Evolutionary conservation across 2,888 invertebrate species (phyloP).

Genomic region (Pristionchus japonicus): DNA sequence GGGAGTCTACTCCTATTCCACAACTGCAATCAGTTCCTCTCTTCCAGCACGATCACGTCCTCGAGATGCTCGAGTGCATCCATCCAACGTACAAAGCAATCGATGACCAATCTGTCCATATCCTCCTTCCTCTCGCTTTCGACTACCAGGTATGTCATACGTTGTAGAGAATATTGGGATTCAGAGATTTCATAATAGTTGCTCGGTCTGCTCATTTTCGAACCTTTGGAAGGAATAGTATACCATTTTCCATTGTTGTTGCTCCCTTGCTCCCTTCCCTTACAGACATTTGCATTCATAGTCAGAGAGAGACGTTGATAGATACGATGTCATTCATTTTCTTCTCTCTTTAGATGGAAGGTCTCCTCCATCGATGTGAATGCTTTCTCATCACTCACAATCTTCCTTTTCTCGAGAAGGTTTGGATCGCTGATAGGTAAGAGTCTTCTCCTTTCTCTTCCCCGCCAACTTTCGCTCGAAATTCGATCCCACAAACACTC

Average conservation of each 20-base stretch:
- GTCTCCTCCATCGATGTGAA: conserved; percentile 74
- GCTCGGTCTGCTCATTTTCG: background rate
- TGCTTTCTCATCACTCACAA: conserved; percentile 73
- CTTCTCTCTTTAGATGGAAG: conserved; percentile 71
- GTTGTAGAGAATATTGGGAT: background rate
- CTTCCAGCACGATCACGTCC: conserved; percentile 63
- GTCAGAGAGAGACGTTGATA: background rate
- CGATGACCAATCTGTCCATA: conserved; percentile 74
- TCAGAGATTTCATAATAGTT: background rate
- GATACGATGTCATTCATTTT: background rate
- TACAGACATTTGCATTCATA: background rate
- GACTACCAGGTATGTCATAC: conserved; percentile 71
- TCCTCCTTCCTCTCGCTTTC: conserved; percentile 73
- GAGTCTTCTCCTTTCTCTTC: background rate
- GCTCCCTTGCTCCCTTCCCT: background rate
- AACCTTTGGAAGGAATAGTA: background rate
- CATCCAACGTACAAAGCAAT: conserved; percentile 74
- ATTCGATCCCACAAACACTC: conserved; percentile 18
- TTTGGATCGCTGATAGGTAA: conserved; percentile 74
- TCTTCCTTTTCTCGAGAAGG: conserved; percentile 74
- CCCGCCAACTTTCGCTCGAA: background rate
- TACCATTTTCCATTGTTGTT: background rate
- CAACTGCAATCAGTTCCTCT: background rate
- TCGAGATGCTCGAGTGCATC: conserved; percentile 74
- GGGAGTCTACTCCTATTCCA: too few species aligned